Evolutionary conservation across 2,113 vertebrate species (phyloP).

Genomic region (Esox niger): DNA sequence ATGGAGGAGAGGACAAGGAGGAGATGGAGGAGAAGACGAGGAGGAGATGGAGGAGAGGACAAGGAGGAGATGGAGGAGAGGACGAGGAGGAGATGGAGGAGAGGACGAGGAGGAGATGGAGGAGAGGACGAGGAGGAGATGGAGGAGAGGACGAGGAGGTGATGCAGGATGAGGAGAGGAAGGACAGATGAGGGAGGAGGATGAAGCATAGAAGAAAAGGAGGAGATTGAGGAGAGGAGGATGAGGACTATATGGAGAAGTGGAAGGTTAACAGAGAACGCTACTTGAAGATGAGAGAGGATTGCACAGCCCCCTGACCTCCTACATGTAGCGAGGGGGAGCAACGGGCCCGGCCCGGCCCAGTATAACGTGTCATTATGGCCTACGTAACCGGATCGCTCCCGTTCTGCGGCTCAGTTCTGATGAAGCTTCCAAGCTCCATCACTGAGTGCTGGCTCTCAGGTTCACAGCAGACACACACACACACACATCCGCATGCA

Average conservation of each 20-base stretch:
- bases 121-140: too few species aligned
- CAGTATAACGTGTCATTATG: slow-evolving; percentile 60
- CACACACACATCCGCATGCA: too few species aligned
- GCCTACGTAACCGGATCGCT: slow-evolving; percentile 51
- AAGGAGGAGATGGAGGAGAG: neutral
- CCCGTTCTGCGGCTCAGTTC: slow-evolving; percentile 44
- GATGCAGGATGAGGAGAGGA: too few species aligned
- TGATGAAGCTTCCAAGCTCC: slow-evolving; percentile 46
- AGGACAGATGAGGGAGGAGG: too few species aligned
- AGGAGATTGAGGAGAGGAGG: too few species aligned
- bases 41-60: neutral
- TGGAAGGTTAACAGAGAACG: neutral
- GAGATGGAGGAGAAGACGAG: neutral
- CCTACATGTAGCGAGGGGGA: slow-evolving; percentile 17
- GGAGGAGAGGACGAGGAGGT: too few species aligned
- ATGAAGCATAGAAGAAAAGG: too few species aligned
- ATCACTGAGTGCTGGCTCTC: slow-evolving; percentile 42
- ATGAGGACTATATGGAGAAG: too few species aligned
- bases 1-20: slow-evolving; percentile 25
- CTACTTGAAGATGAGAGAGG: too few species aligned
- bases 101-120: too few species aligned
- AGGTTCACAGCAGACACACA: slow-evolving; percentile 27
- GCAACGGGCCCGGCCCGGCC: slow-evolving; percentile 23
- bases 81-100: too few species aligned
- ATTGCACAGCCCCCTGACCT: slow-evolving; percentile 6